Evolutionary conservation across 2,888 invertebrate genomes (phyloP), one percentile per base, ranked within the genome.

Genomic region (Clistopyga incitator): DNA sequence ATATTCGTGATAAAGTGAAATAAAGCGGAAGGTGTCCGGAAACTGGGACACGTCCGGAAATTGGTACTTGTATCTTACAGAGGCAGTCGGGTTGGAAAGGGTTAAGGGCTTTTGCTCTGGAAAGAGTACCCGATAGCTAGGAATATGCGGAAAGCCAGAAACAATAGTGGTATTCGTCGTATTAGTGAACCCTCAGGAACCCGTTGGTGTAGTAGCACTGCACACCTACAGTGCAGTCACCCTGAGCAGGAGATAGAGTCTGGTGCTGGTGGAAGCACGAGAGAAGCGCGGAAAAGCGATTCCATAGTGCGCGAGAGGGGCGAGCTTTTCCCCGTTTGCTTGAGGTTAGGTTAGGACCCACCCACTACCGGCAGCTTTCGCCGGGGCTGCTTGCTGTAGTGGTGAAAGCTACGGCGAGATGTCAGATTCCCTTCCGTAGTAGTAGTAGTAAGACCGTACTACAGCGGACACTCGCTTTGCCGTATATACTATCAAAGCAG

Each of bases 241-340:
- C 56, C 56, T 25, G 25, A 13, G 1, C 13, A 23, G 15, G 56
- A 25, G 71, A 52, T n/a, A n/a, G 23, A n/a, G 23, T 25, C n/a
- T n/a, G 8, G 18, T 23, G 23, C 45, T 18, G n/a, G 56, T n/a
- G 8, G 71, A 15, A 15, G 71, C 20, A 38, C 8, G 10, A 23
- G 34, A 42, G 61, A 8, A 59, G 72, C 81, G 81, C 72, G 45
- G 45, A 20, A 72, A 61, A 29, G 13, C 67, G 67, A 59, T 72
- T 68, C 11, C 59, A 18, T 34, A 47, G 42, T 68, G 81, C 77
- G 77, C 79, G 52, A 59, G 50, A 79, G 79, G 79, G 79, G 71
- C 54, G 54, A 38, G 34, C 38, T 29, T 59, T 45, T 25, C 64
- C 64, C 72, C 25, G 20, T 13, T 20, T 38, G 78, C 38, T 70